phyloP scores from a whole-genome alignment of 2,113 vertebrate species.

The Cardinalis cardinalis region DNA sequence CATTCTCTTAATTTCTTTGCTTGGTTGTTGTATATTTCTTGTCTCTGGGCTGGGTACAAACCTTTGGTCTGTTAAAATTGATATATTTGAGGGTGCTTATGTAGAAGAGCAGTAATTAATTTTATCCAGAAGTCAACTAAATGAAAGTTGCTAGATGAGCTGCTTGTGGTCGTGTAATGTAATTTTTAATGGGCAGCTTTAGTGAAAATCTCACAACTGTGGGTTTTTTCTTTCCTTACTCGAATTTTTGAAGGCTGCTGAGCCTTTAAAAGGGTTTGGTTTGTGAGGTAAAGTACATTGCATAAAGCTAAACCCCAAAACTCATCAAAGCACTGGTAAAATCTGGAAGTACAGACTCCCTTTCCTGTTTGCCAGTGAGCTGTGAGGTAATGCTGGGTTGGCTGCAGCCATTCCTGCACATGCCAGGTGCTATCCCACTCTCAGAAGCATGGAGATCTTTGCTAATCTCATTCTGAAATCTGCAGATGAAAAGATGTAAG shows the following conservation, averaged over 20 bases:
- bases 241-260: neutral
- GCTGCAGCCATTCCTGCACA: neutral
- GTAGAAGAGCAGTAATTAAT: neutral
- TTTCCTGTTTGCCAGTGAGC: neutral
- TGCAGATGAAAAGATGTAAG: neutral
- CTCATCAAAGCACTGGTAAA: neutral
- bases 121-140: neutral
- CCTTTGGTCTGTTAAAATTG: neutral
- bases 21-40: neutral
- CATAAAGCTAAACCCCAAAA: neutral
- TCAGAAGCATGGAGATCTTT: neutral
- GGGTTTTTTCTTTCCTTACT: neutral
- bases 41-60: neutral
- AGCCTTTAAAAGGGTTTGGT: neutral
- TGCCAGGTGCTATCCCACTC: rapidly evolving
- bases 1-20: neutral
- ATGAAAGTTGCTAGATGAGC: neutral
- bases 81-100: neutral
- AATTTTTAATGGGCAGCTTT: neutral
- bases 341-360: neutral
- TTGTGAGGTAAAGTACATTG: neutral
- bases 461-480: neutral
- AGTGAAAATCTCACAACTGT: neutral
- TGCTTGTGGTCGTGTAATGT: neutral
- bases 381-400: neutral